Conservation (phyloP, 1,140 invertebrate species). For the Macrosteles quadrilineatus region DNA sequence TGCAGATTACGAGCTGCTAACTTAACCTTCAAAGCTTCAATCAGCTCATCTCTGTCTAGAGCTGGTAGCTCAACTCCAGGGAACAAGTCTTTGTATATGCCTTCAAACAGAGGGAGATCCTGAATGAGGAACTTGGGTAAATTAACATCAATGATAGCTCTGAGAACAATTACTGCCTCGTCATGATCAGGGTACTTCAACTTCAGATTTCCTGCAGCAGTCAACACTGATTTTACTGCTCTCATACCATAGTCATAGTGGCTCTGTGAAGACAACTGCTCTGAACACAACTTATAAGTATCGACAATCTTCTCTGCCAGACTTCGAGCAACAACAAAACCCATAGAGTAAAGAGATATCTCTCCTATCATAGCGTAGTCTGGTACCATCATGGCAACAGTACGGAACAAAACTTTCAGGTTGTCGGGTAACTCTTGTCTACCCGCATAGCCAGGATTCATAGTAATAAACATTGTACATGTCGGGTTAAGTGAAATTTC, state of each 20-base stretch:
- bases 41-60: constrained; percentile 61
- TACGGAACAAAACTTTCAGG: constrained; percentile 89
- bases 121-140: constrained; percentile 88
- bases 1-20: constrained; percentile 68
- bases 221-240: constrained; percentile 83
- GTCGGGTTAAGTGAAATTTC: constrained; percentile 87
- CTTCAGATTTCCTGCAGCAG: constrained; percentile 85
- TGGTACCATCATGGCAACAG: constrained; percentile 96
- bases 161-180: constrained; percentile 72
- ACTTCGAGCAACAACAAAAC: constrained; percentile 71
- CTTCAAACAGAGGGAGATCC: constrained; percentile 86
- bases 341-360: constrained; percentile 90
- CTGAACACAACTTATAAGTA: constrained; percentile 88
- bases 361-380: constrained; percentile 95
- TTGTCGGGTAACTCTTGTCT: constrained; percentile 91
- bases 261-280: constrained; percentile 87
- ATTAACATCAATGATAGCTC: constrained; percentile 93
- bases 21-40: constrained; percentile 59
- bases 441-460: constrained; percentile 92
- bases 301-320: constrained; percentile 90
- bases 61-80: constrained; percentile 72
- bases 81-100: constrained; percentile 90
- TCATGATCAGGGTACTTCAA: constrained; percentile 72
- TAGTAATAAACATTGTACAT: constrained; percentile 92
- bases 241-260: constrained; percentile 95